Conservation (phyloP, 2,113 vertebrate genomes). For the Hiodon tergisus region DNA sequence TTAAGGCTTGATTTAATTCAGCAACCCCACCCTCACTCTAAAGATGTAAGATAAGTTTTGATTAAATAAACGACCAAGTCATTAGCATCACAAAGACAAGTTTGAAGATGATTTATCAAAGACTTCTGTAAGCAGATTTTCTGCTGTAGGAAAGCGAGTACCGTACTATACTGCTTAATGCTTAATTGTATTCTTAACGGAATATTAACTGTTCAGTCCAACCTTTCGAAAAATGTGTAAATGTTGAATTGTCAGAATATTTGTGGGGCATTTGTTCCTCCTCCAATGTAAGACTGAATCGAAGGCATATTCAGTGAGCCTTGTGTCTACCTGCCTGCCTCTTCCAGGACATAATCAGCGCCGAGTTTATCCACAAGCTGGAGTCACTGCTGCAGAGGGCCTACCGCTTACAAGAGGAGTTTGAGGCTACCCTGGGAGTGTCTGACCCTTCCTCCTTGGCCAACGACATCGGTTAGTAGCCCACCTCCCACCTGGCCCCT, state of each 20-base stretch:
- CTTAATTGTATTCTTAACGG: too few species aligned
- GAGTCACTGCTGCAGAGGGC: constrained; percentile 88
- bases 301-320: too few species aligned
- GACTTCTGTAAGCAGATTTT: background rate
- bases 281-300: background rate
- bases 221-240: background rate
- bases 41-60: background rate
- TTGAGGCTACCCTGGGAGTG: constrained; percentile 79
- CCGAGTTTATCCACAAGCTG: constrained; percentile 90
- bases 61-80: background rate
- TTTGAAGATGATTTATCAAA: background rate
- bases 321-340: background rate
- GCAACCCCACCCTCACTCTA: background rate
- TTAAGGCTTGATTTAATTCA: background rate
- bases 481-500: background rate
- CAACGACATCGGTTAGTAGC: constrained; percentile 73
- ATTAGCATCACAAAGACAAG: background rate
- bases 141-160: background rate
- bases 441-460: constrained; percentile 70
- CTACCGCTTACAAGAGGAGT: constrained; percentile 91
- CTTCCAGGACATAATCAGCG: constrained; percentile 81
- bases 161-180: too few species aligned
- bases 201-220: background rate
- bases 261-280: too few species aligned
- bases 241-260: too few species aligned